A percentile compares a stretch with the other conserved stretches of the same genome.
Evolutionary conservation across 2,797 vertebrate genomes (phyloP).

Genomic region (Balearica regulorum): DNA sequence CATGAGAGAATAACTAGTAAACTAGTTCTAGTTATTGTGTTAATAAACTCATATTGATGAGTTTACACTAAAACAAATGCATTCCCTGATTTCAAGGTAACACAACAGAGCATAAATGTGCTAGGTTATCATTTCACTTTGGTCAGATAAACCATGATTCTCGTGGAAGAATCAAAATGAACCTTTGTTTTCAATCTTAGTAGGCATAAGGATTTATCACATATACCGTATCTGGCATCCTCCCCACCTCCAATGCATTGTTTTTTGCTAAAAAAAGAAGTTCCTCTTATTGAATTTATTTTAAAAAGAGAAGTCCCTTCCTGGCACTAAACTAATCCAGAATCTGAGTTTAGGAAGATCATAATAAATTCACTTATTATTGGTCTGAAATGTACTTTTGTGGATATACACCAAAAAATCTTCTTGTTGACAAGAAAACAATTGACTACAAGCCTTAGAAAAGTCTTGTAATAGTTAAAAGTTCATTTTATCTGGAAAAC

Average conservation of each 20-base stretch:
- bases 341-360: neutral
- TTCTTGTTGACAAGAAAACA: neutral
- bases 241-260: neutral
- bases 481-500: neutral
- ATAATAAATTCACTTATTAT: neutral
- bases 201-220: neutral
- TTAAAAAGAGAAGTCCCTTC: neutral
- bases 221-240: neutral
- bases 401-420: neutral
- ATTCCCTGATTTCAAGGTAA: neutral
- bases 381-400: neutral
- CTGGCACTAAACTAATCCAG: neutral
- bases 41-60: neutral
- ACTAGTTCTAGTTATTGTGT: neutral
- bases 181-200: neutral
- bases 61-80: neutral
- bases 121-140: neutral
- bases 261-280: neutral
- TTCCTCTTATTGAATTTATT: neutral
- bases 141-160: neutral
- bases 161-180: neutral
- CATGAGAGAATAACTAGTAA: neutral
- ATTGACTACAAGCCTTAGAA: neutral
- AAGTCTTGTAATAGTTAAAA: neutral
- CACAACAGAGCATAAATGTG: neutral